Evolutionary conservation across 2,113 vertebrate species (phyloP), one percentile per base, ranked within the genome.

Genomic region (Chloropsis hardwickii): DNA sequence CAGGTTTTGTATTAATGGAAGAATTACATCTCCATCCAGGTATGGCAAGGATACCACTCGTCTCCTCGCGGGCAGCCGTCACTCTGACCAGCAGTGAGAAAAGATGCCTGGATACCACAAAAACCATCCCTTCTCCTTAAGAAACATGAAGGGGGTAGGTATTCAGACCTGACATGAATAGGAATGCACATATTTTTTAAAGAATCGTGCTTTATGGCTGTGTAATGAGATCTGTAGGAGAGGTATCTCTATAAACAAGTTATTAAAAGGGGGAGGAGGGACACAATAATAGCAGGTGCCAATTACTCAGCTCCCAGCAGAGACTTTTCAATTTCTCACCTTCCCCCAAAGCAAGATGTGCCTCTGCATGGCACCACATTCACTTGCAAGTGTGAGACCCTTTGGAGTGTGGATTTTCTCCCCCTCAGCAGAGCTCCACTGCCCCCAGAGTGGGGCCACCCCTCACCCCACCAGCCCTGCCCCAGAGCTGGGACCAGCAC

Each of bases 281-380:
- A 86, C 65, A 72, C 67, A 95, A 88, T 93, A 94, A 88, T 91
- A 97, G 94, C 95, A 95, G 95, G 92, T 95, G 95, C 88, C 93
- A 92, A 90, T 96, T 97, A 97, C 86, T 95, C 91, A 96, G 89
- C 85, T 96, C 86, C 90, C 92, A 80, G 72, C 73, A 88, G 89
- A 92, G 62, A 82, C 89, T 94, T 92, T 94, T 54, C 83, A 83
- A 74, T 93, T 96, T 95, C 96, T 95, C 94, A 91, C 94, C 95
- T 95, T 97, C 92, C 94, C 94, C 90, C 92, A 91, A 92, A 90
- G 93, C 86, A 97, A 97, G 95, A 94, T 94, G 95, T 89, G 96
- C 67, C 39, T 22, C 78, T 71, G 64, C 22, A 90, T 2, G 24
- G 88, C 90, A 91, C 57, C 91, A 39, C 50, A 1, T 25, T 71